Conservation (phyloP, 2,113 vertebrate species). For the Nothocercus nigrocapillus region DNA sequence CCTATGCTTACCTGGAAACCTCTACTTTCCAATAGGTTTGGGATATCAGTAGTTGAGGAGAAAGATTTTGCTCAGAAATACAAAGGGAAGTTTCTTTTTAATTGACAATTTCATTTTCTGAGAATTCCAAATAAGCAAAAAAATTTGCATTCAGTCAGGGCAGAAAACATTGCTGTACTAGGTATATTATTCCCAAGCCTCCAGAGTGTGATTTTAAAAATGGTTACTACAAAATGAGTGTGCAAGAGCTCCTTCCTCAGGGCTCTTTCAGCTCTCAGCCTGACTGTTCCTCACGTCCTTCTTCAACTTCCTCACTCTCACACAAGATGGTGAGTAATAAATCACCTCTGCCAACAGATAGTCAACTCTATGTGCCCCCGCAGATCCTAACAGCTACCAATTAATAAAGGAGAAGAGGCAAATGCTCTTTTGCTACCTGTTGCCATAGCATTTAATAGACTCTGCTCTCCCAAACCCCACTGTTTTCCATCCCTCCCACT, state of each 20-base stretch:
- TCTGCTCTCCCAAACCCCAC: constrained; percentile 22
- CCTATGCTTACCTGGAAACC: not conserved
- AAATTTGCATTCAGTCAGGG: not conserved
- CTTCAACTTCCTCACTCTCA: not conserved
- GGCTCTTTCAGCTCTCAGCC: not conserved
- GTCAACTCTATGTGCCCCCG: not conserved
- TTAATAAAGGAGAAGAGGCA: constrained; percentile 15
- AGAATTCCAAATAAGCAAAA: not conserved
- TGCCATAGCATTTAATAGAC: constrained; percentile 57
- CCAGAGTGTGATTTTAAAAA: not conserved
- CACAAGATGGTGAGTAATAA: not conserved
- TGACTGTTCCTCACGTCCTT: not conserved
- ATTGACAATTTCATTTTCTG: not conserved
- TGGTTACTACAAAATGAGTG: not conserved
- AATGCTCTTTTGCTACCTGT: constrained; percentile 39
- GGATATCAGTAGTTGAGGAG: not conserved
- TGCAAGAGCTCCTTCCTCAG: not conserved
- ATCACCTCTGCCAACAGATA: constrained; percentile 10
- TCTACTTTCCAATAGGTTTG: not conserved
- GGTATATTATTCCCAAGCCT: not conserved
- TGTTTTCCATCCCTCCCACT: not conserved
- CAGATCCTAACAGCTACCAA: constrained; percentile 52
- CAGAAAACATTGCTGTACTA: not conserved
- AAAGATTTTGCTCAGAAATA: not conserved
- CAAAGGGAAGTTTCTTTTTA: not conserved